Evolutionary conservation across 2,797 vertebrate genomes (phyloP), one percentile per base, ranked within the genome.

Genomic region (Lepus townsendii): DNA sequence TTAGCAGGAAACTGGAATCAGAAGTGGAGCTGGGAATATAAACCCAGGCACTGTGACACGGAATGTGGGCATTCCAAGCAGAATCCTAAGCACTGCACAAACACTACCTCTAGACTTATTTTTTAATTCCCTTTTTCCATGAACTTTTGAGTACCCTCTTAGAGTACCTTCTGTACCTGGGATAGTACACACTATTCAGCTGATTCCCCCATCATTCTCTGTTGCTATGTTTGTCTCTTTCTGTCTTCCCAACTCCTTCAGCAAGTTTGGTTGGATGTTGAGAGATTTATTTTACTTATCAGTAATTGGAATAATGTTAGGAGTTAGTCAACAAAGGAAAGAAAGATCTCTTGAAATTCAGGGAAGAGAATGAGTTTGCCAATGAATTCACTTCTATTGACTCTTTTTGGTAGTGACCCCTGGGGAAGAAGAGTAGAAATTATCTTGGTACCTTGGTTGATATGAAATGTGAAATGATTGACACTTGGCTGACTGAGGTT

Each of bases 401-500:
- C 24, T 57, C 5, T 91, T 94, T 91, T 88, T 0, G 0, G 79
- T 87, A 65, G 69, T 90, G 32, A 24, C 62, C 68, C 65, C 65
- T 90, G 78, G 92, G 91, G 80, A 93, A 95, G 63, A 87, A 78
- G n/a, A 87, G 22, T 83, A 91, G 77, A 93, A 93, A 88, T 93
- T 57, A 85, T 65, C 69, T 88, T 52, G 50, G 42, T 50, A 42
- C 60, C 54, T 71, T 90, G 85, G 82, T 54, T 93, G 92, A 88
- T 90, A 88, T 7, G 82, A 92, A 94, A 96, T 87, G 82, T 97
- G 75, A 90, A 30, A 42, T 94, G 88, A 87, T 54, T 87, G 92
- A 90, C 77, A 77, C 68, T 78, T 92, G 79, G 30, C 76, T 8
- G 10, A n/a, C 69, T 24, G 63, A 91, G 32, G 27, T 54, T 90